Evolutionary conservation across 2,113 vertebrate species (phyloP).

Genomic region (Setophaga petechia): DNA sequence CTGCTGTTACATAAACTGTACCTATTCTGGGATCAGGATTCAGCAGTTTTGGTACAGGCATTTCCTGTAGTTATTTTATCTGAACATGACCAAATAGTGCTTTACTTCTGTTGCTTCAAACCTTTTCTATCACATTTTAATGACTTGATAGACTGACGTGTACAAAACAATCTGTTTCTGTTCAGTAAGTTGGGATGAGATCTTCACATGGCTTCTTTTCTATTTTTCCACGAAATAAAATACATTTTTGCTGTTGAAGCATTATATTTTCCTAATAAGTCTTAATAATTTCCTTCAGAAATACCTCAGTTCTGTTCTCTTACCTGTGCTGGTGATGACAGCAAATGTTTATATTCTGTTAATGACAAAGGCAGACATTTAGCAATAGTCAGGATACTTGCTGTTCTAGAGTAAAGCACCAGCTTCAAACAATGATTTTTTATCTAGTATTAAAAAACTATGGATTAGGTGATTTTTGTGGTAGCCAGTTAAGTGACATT

Average conservation of each 20-base stretch:
- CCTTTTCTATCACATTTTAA: conserved; percentile 24
- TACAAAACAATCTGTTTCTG: neutral
- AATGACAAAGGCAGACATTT: neutral
- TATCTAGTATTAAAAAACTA: neutral
- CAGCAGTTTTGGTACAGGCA: conserved; percentile 29
- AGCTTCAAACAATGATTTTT: neutral
- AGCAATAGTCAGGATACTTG: neutral
- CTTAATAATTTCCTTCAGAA: neutral
- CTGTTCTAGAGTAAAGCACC: neutral
- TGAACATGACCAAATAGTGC: conserved; percentile 2
- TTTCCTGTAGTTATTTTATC: conserved; percentile 43
- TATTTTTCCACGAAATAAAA: neutral
- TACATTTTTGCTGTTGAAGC: neutral
- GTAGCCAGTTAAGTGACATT: neutral
- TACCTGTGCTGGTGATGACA: neutral
- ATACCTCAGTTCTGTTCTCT: neutral
- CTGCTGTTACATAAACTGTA: neutral
- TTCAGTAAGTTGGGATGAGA: neutral
- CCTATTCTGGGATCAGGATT: conserved; percentile 34
- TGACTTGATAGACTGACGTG: neutral
- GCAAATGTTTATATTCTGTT: neutral
- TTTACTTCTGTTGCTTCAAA: conserved; percentile 33
- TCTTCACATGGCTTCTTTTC: neutral
- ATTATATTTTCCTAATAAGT: neutral
- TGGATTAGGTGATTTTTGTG: neutral